Evolutionary conservation across 2,113 vertebrate species (phyloP).

Genomic region (Uria lomvia): DNA sequence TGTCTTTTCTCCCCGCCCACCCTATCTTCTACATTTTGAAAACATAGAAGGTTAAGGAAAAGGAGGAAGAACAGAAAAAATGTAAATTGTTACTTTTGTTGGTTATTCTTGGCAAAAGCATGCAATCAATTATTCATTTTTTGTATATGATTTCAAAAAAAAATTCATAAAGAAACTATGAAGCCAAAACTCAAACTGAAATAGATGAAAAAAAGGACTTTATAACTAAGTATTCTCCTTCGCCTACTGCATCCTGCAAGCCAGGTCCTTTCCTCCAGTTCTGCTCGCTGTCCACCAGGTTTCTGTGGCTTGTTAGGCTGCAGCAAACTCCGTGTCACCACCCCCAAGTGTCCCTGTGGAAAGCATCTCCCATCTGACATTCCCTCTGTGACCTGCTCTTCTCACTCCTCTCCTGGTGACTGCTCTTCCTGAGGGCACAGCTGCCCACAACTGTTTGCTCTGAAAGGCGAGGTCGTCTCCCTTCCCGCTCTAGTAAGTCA

Average conservation of each 20-base stretch:
- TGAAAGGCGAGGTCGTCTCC: background rate
- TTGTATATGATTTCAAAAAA: background rate
- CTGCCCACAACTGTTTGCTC: accelerated
- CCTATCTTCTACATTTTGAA: background rate
- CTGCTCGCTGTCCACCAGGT: background rate
- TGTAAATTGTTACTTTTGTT: background rate
- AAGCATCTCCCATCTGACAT: accelerated
- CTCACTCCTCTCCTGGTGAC: background rate
- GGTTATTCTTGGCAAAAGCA: background rate
- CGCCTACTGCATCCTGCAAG: background rate
- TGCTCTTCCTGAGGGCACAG: background rate
- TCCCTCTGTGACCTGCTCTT: background rate
- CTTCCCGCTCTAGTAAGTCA: background rate
- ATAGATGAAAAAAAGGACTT: background rate
- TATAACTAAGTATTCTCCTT: background rate
- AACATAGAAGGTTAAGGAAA: background rate
- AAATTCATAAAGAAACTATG: background rate
- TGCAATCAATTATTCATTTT: background rate
- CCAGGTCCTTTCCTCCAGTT: background rate
- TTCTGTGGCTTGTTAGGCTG: background rate
- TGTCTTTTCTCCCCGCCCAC: background rate
- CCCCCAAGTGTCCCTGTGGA: background rate
- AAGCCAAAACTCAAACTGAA: background rate
- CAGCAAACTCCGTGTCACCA: background rate
- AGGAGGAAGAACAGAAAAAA: background rate